phyloP scores from a whole-genome alignment of 2,888 invertebrate species.

The Pardosa pseudoannulata region DNA sequence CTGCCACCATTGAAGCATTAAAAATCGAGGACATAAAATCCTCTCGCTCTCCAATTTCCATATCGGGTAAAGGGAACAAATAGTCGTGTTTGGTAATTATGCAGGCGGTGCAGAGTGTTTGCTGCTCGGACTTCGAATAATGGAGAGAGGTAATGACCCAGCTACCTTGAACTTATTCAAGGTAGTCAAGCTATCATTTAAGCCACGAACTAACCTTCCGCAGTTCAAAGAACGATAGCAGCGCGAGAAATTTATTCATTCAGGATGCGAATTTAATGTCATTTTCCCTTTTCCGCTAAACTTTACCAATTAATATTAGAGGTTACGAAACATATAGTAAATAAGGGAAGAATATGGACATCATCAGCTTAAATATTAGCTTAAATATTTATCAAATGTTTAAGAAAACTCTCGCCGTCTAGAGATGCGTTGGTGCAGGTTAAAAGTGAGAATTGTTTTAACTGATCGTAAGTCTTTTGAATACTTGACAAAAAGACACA shows the following conservation, averaged over 20 bases:
- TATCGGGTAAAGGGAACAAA: conserved; percentile 34
- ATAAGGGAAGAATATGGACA: too few relatives aligned
- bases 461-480: too few relatives aligned
- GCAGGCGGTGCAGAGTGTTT: conserved; percentile 7
- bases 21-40: conserved; percentile 31
- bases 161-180: conserved; percentile 62
- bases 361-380: too few relatives aligned
- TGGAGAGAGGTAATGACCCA: conserved; percentile 50
- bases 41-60: conserved; percentile 23
- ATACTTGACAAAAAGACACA: too few relatives aligned
- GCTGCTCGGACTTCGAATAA: conserved; percentile 27
- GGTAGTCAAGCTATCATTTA: conserved; percentile 58
- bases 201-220: conserved; percentile 27
- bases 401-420: too few relatives aligned
- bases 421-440: too few relatives aligned
- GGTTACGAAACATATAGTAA: too few relatives aligned
- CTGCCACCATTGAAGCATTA: not conserved
- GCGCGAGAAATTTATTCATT: not conserved
- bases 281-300: too few relatives aligned
- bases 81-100: conserved; percentile 25
- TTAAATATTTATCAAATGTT: too few relatives aligned
- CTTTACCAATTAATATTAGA: too few relatives aligned
- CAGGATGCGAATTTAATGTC: too few relatives aligned
- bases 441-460: too few relatives aligned
- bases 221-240: conserved; percentile 35